Evolutionary conservation across 2,113 vertebrate species (phyloP), one percentile per base, ranked within the genome.

Genomic region (Burhinus bistriatus): DNA sequence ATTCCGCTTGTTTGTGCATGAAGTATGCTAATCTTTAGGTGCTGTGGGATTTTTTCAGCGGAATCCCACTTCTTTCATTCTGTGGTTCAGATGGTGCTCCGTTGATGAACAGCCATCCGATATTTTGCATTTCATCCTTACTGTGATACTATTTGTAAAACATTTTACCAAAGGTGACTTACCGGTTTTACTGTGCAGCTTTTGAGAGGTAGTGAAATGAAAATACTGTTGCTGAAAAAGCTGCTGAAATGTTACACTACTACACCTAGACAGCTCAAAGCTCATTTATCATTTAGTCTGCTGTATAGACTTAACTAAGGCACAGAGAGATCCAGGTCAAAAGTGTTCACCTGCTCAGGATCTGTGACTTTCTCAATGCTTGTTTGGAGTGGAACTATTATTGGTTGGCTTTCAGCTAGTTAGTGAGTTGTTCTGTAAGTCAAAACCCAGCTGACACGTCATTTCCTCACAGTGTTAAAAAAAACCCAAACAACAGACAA

Each of bases 91-190:
- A 0, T 11, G 45, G 26, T n/a, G 55, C 32, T 91, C 15, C 12
- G 7, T 21, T 36, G 4, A 9, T 2, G 1, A 30, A 1, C 36
- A 45, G 4, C 17, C 4, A 2, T 44, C 5, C 45, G 23, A 2
- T 9, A 3, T 44, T 58, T 26, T 40, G 34, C 51, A 30, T 89
- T 73, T 70, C 22, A 11, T 55, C 13, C 78, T 57, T 3, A 0
- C 47, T 17, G 29, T 19, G 34, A 26, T 40, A 29, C 64, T 40
- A 9, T 4, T 42, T 15, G 3, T 2, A 27, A 36, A 40, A 23
- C 21, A 2, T 15, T 16, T 15, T 36, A 25, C 42, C 54, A 1
- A 15, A 9, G 65, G 22, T 30, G n/a, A 61, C 45, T 38, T 17
- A 0, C 6, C 1, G 11, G 22, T 5, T 59, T 34, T 20, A 5